phyloP scores from a whole-genome alignment of 2,113 vertebrate species.

The Brachionichthys hirsutus region DNA sequence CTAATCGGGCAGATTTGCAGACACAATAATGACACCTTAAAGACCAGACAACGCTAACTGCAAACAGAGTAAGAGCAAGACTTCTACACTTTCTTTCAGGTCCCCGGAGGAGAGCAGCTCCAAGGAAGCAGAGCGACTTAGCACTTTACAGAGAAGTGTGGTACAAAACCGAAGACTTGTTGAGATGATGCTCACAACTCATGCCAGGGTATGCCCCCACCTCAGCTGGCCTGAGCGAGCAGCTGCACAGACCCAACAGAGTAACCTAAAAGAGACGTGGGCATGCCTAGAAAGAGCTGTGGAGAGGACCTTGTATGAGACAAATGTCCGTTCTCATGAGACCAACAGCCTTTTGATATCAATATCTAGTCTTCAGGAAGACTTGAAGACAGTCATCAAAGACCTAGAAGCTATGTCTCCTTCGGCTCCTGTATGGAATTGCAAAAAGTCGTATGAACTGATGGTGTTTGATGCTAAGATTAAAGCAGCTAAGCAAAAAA shows the following conservation, averaged over 20 bases:
- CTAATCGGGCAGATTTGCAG: no score
- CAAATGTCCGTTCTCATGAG: constrained; percentile 63
- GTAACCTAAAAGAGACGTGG: constrained; percentile 79
- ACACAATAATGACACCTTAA: no score
- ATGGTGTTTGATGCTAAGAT: constrained; percentile 76
- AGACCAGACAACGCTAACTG: no score
- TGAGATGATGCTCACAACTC: constrained; percentile 71
- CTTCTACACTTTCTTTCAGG: constrained; percentile 39
- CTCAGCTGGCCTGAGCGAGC: constrained; percentile 78
- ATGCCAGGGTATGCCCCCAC: constrained; percentile 65
- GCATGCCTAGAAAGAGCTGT: constrained; percentile 72
- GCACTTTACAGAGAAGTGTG: constrained; percentile 72
- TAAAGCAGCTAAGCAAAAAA: constrained; percentile 70
- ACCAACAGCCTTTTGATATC: constrained; percentile 69
- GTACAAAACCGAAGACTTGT: constrained; percentile 76
- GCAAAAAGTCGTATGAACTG: constrained; percentile 54
- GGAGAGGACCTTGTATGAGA: constrained; percentile 73
- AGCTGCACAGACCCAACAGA: constrained; percentile 71
- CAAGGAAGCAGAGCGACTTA: constrained; percentile 76
- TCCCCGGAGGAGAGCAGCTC: constrained; percentile 73
- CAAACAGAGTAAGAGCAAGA: no score
- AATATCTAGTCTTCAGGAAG: constrained; percentile 66
- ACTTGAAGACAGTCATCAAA: constrained; percentile 72
- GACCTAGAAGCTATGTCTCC: constrained; percentile 45
- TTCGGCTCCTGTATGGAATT: constrained; percentile 41